Evolutionary conservation across 2,113 vertebrate genomes (phyloP).

Genomic region (Scophthalmus maximus): DNA sequence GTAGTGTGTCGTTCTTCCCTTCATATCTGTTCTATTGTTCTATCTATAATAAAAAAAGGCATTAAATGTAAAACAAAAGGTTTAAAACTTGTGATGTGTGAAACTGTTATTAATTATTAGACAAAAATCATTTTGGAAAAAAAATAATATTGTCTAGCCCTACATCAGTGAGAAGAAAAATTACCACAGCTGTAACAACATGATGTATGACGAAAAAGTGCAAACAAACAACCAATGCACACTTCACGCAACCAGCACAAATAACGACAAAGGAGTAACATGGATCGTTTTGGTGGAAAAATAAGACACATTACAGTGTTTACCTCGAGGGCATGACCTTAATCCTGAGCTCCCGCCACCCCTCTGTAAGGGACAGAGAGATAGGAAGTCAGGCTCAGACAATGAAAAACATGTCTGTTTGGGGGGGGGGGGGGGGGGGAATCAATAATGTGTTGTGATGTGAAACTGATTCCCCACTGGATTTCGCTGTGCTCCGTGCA

Average conservation of each 20-base stretch:
- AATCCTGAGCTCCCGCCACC: slow-evolving; percentile 58
- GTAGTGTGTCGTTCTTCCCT: not conserved
- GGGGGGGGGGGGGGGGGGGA: slow-evolving; percentile 45
- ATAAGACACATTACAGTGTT: slow-evolving; percentile 55
- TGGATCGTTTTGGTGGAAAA: slow-evolving; percentile 44
- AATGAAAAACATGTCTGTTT: slow-evolving; percentile 74
- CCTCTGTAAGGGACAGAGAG: slow-evolving; percentile 62
- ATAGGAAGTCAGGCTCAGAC: slow-evolving; percentile 63
- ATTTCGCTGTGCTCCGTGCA: slow-evolving; percentile 69
- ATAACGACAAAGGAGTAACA: slow-evolving; percentile 35
- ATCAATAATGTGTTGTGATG: slow-evolving; percentile 86
- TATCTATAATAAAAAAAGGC: not conserved
- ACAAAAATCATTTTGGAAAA: not conserved
- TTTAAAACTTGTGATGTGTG: too few species aligned
- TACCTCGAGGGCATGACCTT: slow-evolving; percentile 70
- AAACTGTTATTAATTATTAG: not conserved
- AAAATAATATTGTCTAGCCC: not conserved
- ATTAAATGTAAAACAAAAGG: not conserved
- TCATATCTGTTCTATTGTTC: not conserved
- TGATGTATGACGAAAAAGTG: not conserved
- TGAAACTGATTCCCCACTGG: slow-evolving; percentile 83
- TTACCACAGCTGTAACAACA: not conserved
- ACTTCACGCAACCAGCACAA: not conserved
- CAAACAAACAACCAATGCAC: not conserved
- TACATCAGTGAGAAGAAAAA: not conserved